A percentile compares a stretch with the other conserved stretches of the same genome.
Evolutionary conservation across 2,888 invertebrate genomes (phyloP).

Genomic region (Pardosa pseudoannulata): DNA sequence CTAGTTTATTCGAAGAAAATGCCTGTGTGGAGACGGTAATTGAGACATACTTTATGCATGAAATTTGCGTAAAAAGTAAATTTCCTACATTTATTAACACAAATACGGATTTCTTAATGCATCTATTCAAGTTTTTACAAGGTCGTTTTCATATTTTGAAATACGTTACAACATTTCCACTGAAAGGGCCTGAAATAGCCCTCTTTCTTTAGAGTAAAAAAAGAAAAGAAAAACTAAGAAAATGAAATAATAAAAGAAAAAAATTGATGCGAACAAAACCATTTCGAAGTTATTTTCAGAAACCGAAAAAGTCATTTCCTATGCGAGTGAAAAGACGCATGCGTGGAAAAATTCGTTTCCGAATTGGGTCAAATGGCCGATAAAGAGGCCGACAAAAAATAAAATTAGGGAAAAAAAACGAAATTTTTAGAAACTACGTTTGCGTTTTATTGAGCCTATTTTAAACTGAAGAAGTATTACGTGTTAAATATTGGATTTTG

Average conservation of each 20-base stretch:
- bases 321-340: background rate
- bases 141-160: background rate
- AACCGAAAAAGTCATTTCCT: background rate
- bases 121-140: background rate
- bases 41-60: too few species aligned
- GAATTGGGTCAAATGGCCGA: conserved; percentile 3
- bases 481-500: background rate
- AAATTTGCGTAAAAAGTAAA: too few species aligned
- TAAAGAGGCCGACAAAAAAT: background rate
- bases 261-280: background rate
- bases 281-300: background rate
- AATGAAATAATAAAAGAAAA: background rate
- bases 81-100: too few species aligned
- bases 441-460: background rate
- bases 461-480: background rate
- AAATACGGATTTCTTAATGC: too few species aligned
- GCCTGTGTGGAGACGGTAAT: too few species aligned
- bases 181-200: background rate
- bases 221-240: too few species aligned
- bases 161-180: background rate
- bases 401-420: too few species aligned
- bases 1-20: too few species aligned
- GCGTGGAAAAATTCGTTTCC: background rate
- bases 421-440: background rate
- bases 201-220: background rate